Percentiles rank a stretch among this genome's conserved stretches.
Evolutionary conservation across 2,888 invertebrate species (phyloP).

Genomic region (Plutella xylostella): DNA sequence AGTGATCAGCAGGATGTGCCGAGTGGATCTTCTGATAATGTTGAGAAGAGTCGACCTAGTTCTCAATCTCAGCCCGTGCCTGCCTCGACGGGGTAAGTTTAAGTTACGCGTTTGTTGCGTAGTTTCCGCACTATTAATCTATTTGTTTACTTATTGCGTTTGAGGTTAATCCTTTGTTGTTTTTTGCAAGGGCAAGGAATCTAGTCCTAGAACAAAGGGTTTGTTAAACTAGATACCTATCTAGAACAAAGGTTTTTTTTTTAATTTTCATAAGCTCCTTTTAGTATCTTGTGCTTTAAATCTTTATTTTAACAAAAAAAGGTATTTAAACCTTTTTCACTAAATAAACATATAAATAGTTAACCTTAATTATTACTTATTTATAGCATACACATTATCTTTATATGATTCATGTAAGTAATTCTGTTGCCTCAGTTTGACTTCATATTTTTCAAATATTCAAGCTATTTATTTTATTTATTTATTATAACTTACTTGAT

Average conservation of each 20-base stretch:
- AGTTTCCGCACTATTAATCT: background rate
- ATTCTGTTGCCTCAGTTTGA: too few relatives aligned
- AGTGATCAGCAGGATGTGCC: background rate
- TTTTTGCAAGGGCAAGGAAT: background rate
- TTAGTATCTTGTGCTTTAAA: background rate
- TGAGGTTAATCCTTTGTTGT: background rate
- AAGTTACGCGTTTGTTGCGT: background rate
- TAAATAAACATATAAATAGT: too few relatives aligned
- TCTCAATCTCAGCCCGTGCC: background rate
- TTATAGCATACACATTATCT: too few relatives aligned
- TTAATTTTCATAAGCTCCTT: background rate
- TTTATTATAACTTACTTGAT: too few relatives aligned
- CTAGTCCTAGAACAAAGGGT: background rate
- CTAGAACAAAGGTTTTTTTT: background rate
- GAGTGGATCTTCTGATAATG: background rate
- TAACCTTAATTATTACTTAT: too few relatives aligned
- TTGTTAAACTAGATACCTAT: background rate
- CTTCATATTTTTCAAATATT: too few relatives aligned
- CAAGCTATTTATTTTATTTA: too few relatives aligned
- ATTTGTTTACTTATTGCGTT: background rate
- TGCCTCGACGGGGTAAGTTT: background rate
- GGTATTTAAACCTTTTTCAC: background rate
- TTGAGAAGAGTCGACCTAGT: background rate
- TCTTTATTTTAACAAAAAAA: background rate
- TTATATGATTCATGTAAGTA: too few relatives aligned